Conservation (phyloP, 2,113 vertebrate species). For the Paramormyrops kingsleyae region DNA sequence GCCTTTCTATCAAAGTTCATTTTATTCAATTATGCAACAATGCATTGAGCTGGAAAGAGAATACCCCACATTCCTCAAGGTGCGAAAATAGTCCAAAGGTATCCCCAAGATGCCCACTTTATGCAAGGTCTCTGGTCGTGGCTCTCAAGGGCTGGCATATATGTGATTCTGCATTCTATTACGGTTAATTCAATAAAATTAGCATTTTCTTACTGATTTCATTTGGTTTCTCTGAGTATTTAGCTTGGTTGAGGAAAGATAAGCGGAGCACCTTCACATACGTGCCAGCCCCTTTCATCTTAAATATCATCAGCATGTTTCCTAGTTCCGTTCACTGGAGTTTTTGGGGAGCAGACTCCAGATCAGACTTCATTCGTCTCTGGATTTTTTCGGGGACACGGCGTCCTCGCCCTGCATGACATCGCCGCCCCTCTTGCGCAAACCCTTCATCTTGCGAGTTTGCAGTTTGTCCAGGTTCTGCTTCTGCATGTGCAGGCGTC, state of each 20-base stretch:
- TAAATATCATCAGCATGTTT: background rate
- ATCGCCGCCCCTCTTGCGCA: conserved; percentile 75
- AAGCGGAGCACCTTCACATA: background rate
- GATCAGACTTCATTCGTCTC: conserved; percentile 39
- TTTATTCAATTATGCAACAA: background rate
- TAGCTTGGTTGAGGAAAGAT: background rate
- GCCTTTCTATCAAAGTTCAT: background rate
- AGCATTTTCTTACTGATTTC: background rate
- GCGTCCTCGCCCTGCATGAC: conserved; percentile 35
- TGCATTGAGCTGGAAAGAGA: background rate
- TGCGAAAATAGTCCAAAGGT: background rate
- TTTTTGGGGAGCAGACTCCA: background rate
- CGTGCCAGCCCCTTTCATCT: background rate
- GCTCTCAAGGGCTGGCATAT: background rate
- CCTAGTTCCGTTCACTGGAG: background rate
- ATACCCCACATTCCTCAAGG: background rate
- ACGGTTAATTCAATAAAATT: background rate
- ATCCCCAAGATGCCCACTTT: background rate
- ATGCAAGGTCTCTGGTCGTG: background rate
- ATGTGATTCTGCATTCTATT: background rate
- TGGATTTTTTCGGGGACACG: conserved; percentile 59
- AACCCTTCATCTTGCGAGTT: conserved; percentile 89
- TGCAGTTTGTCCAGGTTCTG: conserved; percentile 86
- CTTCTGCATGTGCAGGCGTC: conserved; percentile 93
- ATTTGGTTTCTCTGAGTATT: background rate